Evolutionary conservation across 2,797 vertebrate genomes (phyloP), one percentile per base, ranked within the genome.

Genomic region (Cirrhinus molitorella): DNA sequence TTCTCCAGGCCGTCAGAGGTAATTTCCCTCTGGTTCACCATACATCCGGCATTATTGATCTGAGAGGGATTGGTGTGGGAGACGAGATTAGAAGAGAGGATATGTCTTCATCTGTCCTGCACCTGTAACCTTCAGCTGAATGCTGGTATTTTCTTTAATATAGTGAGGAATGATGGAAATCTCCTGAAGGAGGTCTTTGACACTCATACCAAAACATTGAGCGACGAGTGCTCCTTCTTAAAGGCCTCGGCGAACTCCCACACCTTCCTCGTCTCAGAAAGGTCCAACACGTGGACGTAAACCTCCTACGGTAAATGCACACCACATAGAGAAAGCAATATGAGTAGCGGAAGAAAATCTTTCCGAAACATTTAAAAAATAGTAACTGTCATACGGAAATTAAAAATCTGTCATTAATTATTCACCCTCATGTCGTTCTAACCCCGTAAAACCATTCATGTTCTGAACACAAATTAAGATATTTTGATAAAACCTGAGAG

Each of bases 11-110:
- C 91, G 28, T 94, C 92, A 2, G 87, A 78, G 8, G 92, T 95
- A 23, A 93, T 49, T 85, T 95, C 92, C 78, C 92, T 92, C 84
- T 92, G 90, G 79, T 91, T 91, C 63, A 94, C 79, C 93, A 95
- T 93, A 34, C 94, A 94, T 1, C 94, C 95, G 17, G 94, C 95
- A 9, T 95, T 95, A 88, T 95, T 94, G 81, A 96, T 93, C 95
- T 95, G 81, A 16, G 43, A 25, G 53, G 47, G 28, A 53, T 43
- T 21, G 51, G 16, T 37, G 65, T 79, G 43, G 2, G 17, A 66
- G 45, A 66, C 40, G 25, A 28, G 59, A 61, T 17, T 63, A 40
- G 28, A 82, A 4, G n/a, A 82, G 10, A 40, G 67, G 7, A 68
- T 45, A 43, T 70, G 34, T 61, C 49, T 71, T 31, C 40, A 71